Conservation (phyloP, 2,888 invertebrate genomes). For the Euplagia quadripunctaria region DNA sequence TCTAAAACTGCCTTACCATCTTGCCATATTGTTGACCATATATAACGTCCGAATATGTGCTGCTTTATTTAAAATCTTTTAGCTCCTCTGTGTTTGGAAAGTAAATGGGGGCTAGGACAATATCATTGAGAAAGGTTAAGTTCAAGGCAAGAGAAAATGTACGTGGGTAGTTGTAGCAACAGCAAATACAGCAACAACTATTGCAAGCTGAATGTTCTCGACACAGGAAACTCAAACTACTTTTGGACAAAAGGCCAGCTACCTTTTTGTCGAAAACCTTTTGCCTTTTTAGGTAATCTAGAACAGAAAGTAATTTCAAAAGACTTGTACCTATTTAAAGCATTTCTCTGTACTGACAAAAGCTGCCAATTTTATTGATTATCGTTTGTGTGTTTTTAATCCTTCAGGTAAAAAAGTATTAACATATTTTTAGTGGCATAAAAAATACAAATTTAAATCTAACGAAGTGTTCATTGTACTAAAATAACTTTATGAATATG, state of each 20-base stretch:
- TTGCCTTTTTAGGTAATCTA: neutral
- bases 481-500: too few species aligned
- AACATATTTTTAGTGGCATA: too few species aligned
- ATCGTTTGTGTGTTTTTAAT: too few species aligned
- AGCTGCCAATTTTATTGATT: neutral
- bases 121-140: neutral
- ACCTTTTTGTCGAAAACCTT: neutral
- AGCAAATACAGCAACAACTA: neutral
- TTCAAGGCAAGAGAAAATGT: neutral
- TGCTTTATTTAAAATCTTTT: neutral
- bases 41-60: neutral
- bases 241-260: neutral
- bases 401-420: too few species aligned
- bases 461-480: too few species aligned
- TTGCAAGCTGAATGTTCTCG: neutral
- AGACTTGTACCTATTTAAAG: neutral
- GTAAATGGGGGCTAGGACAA: neutral
- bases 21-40: neutral
- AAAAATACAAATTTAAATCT: too few species aligned
- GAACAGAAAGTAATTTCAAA: neutral
- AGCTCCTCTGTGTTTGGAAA: neutral
- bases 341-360: neutral
- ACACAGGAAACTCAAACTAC: slow-evolving; percentile 1
- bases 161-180: neutral
- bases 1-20: neutral